Conservation (phyloP, 1,140 invertebrate genomes). For the Brachionus paranguensis region DNA sequence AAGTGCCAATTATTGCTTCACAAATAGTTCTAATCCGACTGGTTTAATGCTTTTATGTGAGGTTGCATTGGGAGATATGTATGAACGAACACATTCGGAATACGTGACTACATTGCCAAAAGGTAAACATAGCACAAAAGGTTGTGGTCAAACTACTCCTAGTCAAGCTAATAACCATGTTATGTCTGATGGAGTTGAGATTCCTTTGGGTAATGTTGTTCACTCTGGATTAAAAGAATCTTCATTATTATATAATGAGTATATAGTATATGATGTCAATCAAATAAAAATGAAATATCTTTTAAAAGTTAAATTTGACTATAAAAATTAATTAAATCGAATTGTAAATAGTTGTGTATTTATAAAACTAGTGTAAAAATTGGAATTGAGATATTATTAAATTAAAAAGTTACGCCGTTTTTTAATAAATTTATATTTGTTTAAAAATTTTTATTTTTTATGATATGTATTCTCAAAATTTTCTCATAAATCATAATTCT, state of each 20-base stretch:
- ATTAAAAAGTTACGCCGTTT: too few relatives aligned
- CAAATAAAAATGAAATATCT: slow-evolving; percentile 40
- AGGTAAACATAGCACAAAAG: slow-evolving; percentile 72
- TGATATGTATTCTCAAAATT: too few relatives aligned
- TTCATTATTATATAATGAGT: slow-evolving; percentile 73
- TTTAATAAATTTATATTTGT: too few relatives aligned
- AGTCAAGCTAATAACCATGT: background rate
- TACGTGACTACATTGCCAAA: slow-evolving; percentile 71
- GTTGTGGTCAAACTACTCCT: slow-evolving; percentile 49
- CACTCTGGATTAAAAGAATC: slow-evolving; percentile 51
- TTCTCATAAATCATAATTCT: too few relatives aligned
- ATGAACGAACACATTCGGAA: slow-evolving; percentile 65
- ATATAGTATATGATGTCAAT: slow-evolving; percentile 33
- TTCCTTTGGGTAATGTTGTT: slow-evolving; percentile 67
- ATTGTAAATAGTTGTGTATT: background rate
- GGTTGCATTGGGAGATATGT: slow-evolving; percentile 86
- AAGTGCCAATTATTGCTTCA: slow-evolving; percentile 92
- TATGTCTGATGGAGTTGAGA: slow-evolving; percentile 61
- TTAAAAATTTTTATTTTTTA: too few relatives aligned
- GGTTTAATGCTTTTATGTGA: slow-evolving; percentile 86
- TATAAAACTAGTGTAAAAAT: too few relatives aligned
- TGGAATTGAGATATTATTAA: too few relatives aligned
- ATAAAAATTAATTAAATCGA: background rate
- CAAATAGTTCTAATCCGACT: slow-evolving; percentile 64
- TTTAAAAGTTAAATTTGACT: slow-evolving; percentile 6